phyloP scores from a whole-genome alignment of 2,888 invertebrate genomes.

The Adelphocoris suturalis region DNA sequence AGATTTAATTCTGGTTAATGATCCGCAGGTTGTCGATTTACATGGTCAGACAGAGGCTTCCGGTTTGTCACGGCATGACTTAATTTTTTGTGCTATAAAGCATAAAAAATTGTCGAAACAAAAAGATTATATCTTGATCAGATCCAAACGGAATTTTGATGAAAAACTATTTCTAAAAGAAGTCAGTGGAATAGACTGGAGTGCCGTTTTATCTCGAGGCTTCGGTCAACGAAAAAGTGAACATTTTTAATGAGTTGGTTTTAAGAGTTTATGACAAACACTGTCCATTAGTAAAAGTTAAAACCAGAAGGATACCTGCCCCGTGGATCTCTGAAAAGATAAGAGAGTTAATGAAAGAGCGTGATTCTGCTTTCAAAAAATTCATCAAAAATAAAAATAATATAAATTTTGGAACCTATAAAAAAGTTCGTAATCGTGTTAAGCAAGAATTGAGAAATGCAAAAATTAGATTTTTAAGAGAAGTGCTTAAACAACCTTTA shows the following conservation, averaged over 20 bases:
- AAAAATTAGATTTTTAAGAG: too few species aligned
- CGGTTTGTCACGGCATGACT: neutral
- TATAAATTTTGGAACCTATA: too few species aligned
- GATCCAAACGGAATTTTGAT: neutral
- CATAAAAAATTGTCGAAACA: neutral
- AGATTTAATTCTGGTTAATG: neutral
- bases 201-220: neutral
- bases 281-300: constrained; percentile 20
- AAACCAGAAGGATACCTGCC: constrained; percentile 5
- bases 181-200: neutral
- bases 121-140: neutral
- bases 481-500: too few species aligned
- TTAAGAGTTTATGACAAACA: neutral
- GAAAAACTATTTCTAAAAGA: neutral
- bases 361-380: neutral
- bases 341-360: neutral
- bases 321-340: neutral
- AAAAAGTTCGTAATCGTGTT: too few species aligned
- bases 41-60: neutral
- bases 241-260: neutral
- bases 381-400: neutral
- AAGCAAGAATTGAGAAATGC: too few species aligned
- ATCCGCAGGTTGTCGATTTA: neutral
- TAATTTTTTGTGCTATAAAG: neutral
- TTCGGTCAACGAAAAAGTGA: neutral